Evolutionary conservation across 2,797 vertebrate species (phyloP), one percentile per base, ranked within the genome.

Genomic region (Diceros bicornis): DNA sequence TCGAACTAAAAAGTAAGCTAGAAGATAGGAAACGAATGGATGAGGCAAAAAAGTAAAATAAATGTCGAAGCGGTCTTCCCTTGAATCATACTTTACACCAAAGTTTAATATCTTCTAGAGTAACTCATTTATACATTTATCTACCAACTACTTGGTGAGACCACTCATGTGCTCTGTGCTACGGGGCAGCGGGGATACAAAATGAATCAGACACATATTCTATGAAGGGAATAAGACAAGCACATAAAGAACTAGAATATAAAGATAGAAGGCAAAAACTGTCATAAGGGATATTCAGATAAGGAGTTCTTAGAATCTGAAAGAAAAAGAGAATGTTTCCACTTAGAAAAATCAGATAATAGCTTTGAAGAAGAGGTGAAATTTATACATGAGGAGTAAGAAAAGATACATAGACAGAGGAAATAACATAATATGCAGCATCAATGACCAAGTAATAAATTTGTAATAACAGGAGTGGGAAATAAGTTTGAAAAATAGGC

Each of bases 341-440:
- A 64, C 74, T 94, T 92, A 85, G 66, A 95, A 96, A 20, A 91
- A 88, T 71, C 78, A 85, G 41, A 64, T 68, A 64, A 93, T 4
- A 88, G 62, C 72, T 92, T 72, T 62, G 83, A 92, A 75, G 27
- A 84, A 94, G 32, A 94, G 44, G 74, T 1, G 7, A 23, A 66
- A 72, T 90, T 83, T 75, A 96, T 62, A 90, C 57, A 92, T 10
- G 23, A 95, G 3, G 29, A 77, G 37, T 62, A 86, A 79, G 34
- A 93, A 81, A 90, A 71, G 83, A 93, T 72, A 84, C 41, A 41
- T 44, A 91, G 18, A 78, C 41, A n/a, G 32, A 83, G 32, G 8
- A 91, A 72, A 90, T 0, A 77, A 34, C 83, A 84, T 41, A 66
- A 59, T 79, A 11, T 61, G 86, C 84, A n/a, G 44, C 41, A 57